Base-by-base conservation (phyloP, 2,113 vertebrate species). In the Parotia lawesii region DNA sequence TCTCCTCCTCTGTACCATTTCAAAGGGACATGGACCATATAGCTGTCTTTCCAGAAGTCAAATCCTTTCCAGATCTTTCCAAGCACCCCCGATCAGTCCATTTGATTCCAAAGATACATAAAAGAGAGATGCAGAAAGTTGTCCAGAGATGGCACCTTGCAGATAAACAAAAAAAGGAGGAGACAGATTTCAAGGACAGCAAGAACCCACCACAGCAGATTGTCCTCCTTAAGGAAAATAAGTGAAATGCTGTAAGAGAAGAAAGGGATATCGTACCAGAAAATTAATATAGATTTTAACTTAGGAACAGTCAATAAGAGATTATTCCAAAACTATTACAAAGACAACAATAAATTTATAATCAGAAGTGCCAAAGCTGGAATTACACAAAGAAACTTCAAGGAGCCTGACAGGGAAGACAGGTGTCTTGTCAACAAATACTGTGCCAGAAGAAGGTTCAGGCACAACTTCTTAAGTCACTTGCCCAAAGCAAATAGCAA, bases 401-500 rank as follows among this genome's bases (percentile, higher is more conserved):
- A 61, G 74, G 45, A 85, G 25, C 10, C 66, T 50, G 27, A 73
- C 23, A 31, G 62, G 24, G 47, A 93, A 71, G 54, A 62, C 85
- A 91, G 81, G 94, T 94, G 71, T 54, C 74, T 76, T 64, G 78
- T 80, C 85, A 87, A 56, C 51, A 91, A 95, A 62, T 13, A 62
- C 62, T 12, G 13, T 21, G 19, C 73, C 66, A 89, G 35, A 75
- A 85, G 80, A 89, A 79, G 74, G 71, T 58, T 82, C 81, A 82
- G 9, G 35, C 67, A 66, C 74, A 91, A 75, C 71, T 89, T 90
- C 66, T 48, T 29, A 24, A 83, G 58, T 85, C 47, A 70, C 79
- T 85, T 90, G 87, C 87, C 87, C 82, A 90, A 85, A 89, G 89
- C 89, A 91, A 91, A 94, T 12, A 95, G 44, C 75, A 45, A 85